Base-by-base conservation (phyloP, 2,888 invertebrate species). In the Heliothis peltigera region DNA sequence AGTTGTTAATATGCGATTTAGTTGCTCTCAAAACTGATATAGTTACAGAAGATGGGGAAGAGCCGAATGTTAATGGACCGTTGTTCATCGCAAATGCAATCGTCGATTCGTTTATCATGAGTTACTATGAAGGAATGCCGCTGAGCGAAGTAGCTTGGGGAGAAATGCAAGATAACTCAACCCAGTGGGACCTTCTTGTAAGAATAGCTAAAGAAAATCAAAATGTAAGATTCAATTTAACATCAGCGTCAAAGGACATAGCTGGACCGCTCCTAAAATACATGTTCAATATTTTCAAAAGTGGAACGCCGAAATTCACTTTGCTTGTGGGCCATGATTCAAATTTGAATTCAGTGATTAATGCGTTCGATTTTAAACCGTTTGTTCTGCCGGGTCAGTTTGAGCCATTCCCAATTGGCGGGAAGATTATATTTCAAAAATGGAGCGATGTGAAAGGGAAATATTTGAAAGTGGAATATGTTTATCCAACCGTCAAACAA, bases 391-490 rank as follows among this genome's bases (percentile, higher is more conserved):
- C 84, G 17, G 82, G 85, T 43, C 91, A 92, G 56, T 81, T 82
- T 25, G 93, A 94, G 70, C 80, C 77, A 5, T 89, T 86, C 1
- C 94, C 94, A 0, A 85, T 93, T 32, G 93, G 93, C 4, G 90
- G 91, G 1, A 93, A 92, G 82, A 28, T 94, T 1, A 82, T 93
- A 1, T 93, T 93, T 60, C 90, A 93, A 77, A 93, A 89, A 77
- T 93, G 91, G 90, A 75, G 82, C 1, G 86, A 91, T 35, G 73
- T 81, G 0, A 58, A 25, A 0, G 77, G 86, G 6, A 66, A 76
- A n/a, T 80, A 84, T 72, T 73, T 92, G 21, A 92, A 91, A 86
- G 78, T 91, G 0, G 84, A 91, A 71, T 92, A 88, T 53, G 70
- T 92, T 10, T 94, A 93, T 70, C 87, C 84, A 42, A 84, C 85